Base-by-base conservation (phyloP, 2,797 vertebrate genomes). In the Phrynocephalus guinanensis region DNA sequence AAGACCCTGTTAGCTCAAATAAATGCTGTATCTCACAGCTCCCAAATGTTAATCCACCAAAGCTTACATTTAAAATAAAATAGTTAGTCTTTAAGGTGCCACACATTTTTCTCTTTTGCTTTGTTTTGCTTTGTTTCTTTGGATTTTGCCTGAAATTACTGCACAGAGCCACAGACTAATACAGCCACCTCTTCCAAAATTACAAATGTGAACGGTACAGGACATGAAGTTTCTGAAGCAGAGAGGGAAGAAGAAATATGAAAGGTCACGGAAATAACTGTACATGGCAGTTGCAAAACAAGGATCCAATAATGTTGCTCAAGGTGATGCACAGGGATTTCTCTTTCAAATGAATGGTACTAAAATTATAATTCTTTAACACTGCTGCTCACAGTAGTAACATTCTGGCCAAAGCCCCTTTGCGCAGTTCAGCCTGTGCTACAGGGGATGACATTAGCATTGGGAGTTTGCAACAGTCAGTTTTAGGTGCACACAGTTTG, bases 1-100 rank as follows among this genome's bases (percentile, higher is more conserved):
- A 85, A 72, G 44, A 86, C 30, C 88, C 78, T 52, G 66, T 79
- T 78, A 44, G 48, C 56, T 24, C 50, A 79, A 71, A 85, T 6
- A 56, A 87, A 70, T 18, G 48, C 22, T 33, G 33, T 18, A 68
- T 85, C 18, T 9, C 22, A 68, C 26, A 66, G 9, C 24, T 85
- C 7, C 87, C 67, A 67, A 52, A n/a, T n/a, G 15, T 67, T 83
- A 84, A 44, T 44, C 38, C 38, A 44, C 38, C 38, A 44, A 44
- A 44, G 38, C 38, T 44, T 44, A 5, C 38, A 44, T 44, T 44
- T 44, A 44, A 44, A 44, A 44, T 44, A 44, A 44, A 44, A 44
- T 44, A 44, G 38, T 44, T 44, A 44, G 38, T 44, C 38, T 44
- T 44, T 44, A 44, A 44, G 38, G 38, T 44, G 38, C 38, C 38